phyloP scores from a whole-genome alignment of 2,113 vertebrate genomes.

The Chiloscyllium plagiosum region DNA sequence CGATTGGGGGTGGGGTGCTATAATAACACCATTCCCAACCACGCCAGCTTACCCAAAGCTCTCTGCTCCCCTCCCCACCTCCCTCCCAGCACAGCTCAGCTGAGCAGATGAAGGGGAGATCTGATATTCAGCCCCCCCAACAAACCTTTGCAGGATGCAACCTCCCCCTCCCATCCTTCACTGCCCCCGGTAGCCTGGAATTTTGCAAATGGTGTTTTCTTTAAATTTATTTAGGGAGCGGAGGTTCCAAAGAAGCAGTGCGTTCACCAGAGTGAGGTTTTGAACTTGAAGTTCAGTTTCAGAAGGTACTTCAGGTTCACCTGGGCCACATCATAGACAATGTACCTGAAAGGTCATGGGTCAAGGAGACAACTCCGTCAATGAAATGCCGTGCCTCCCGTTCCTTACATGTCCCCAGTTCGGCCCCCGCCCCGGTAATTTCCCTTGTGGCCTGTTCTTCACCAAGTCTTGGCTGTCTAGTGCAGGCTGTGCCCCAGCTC shows the following conservation, averaged over 20 bases:
- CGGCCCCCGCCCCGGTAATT: not conserved
- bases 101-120: not conserved
- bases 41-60: not conserved
- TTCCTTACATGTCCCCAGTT: not conserved
- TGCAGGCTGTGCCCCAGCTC: too few relatives aligned
- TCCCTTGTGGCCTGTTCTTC: not conserved
- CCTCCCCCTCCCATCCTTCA: not conserved
- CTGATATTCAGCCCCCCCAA: not conserved
- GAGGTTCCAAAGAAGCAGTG: not conserved
- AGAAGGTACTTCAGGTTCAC: constrained; percentile 93
- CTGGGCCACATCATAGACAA: constrained; percentile 92
- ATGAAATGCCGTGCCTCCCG: not conserved
- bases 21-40: too few relatives aligned
- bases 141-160: too few relatives aligned
- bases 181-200: not conserved
- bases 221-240: not conserved
- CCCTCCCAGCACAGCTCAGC: not conserved
- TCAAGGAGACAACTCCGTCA: constrained; percentile 53
- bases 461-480: not conserved
- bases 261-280: constrained; percentile 86
- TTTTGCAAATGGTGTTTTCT: not conserved
- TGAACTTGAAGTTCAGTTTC: constrained; percentile 96
- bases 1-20: not conserved
- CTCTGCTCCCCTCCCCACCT: too few relatives aligned
- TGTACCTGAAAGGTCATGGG: constrained; percentile 71